Conservation (phyloP, 2,888 invertebrate genomes). For the Fissipunctia ypsillon region DNA sequence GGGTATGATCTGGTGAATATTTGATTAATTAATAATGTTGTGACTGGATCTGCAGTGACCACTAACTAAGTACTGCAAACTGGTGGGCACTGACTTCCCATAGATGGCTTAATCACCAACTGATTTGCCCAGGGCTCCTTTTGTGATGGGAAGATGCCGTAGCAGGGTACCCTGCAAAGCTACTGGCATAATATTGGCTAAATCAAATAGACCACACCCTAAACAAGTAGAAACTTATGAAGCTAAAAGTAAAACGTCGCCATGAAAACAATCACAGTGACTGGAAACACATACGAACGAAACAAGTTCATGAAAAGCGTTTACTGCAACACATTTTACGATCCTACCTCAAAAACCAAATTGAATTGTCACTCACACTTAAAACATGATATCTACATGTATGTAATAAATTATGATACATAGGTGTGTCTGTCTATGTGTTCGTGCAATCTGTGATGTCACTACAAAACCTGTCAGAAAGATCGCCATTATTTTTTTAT, state of each 20-base stretch:
- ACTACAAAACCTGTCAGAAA: conserved; percentile 79
- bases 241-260: neutral
- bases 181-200: neutral
- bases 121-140: neutral
- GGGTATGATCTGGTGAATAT: conserved; percentile 43
- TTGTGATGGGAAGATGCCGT: neutral
- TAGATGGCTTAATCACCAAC: neutral
- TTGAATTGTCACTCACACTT: conserved; percentile 60
- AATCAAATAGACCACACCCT: neutral
- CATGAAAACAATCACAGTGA: neutral
- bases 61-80: neutral
- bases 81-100: neutral
- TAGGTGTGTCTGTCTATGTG: conserved; percentile 67
- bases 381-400: conserved; percentile 44
- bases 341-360: conserved; percentile 40
- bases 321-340: conserved; percentile 7
- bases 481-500: conserved; percentile 59
- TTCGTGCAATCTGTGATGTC: conserved; percentile 83
- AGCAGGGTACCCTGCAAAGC: neutral
- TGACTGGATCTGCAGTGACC: conserved; percentile 16
- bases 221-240: neutral
- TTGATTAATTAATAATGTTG: conserved; percentile 41
- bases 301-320: neutral
- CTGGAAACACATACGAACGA: neutral
- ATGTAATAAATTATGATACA: conserved; percentile 68